Percentiles rank a stretch among this genome's conserved stretches.
Conservation (phyloP, 2,113 vertebrate species). For the Neotoma lepida region DNA sequence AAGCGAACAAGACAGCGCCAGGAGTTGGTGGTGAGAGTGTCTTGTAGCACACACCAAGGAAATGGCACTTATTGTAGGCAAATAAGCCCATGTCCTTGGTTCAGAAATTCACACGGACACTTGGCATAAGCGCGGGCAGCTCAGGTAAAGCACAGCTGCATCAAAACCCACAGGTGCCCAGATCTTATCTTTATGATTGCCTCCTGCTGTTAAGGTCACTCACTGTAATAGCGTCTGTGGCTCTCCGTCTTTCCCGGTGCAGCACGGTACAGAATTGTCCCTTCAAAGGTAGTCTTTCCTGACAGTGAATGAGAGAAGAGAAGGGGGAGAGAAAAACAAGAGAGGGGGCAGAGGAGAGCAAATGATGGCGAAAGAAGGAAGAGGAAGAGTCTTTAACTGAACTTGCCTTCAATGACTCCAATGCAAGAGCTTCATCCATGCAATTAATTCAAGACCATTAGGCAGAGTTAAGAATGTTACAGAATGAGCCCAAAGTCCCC, state of each 20-base stretch:
- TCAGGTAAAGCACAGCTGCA: constrained; percentile 79
- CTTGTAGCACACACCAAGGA: constrained; percentile 73
- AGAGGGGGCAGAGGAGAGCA: constrained; percentile 79
- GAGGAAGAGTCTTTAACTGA: constrained; percentile 87
- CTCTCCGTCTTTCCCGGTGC: constrained; percentile 88
- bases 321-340: constrained; percentile 80
- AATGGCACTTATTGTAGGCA: constrained; percentile 79
- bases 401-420: constrained; percentile 81
- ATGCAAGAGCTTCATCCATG: constrained; percentile 80
- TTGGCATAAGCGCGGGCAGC: constrained; percentile 78
- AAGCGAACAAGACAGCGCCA: constrained; percentile 70
- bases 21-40: constrained; percentile 62
- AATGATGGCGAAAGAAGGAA: constrained; percentile 87
- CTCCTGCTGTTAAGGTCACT: constrained; percentile 85
- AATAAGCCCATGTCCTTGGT: constrained; percentile 80
- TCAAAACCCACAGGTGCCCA: constrained; percentile 80
- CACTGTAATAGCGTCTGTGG: constrained; percentile 92
- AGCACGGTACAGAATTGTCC: constrained; percentile 89
- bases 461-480: constrained; percentile 67
- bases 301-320: constrained; percentile 87
- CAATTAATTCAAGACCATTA: constrained; percentile 81
- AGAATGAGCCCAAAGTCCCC: constrained; percentile 75
- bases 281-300: constrained; percentile 91
- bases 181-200: constrained; percentile 80
- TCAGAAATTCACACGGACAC: constrained; percentile 76